Percentiles rank a stretch among this genome's conserved stretches.
Conservation (phyloP, 1,140 invertebrate genomes). For the Achroia grisella region DNA sequence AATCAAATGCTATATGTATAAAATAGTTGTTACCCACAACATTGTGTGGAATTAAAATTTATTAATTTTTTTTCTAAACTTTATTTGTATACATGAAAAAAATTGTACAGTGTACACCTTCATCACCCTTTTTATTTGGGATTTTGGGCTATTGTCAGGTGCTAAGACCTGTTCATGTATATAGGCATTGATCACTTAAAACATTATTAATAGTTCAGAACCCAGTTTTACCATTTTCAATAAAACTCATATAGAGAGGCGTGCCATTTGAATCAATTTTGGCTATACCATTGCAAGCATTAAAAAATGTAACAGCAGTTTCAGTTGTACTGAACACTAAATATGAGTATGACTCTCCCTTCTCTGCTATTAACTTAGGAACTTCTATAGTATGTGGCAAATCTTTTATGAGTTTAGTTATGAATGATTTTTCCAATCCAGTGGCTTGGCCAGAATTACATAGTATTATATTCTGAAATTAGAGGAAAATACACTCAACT, state of each 20-base stretch:
- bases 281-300: constrained; percentile 38
- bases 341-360: constrained; percentile 52
- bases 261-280: constrained; percentile 23
- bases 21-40: too few species aligned
- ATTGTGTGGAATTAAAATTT: too few species aligned
- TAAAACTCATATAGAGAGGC: constrained; percentile 50
- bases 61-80: too few species aligned
- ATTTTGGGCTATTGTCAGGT: too few species aligned
- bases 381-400: constrained; percentile 15
- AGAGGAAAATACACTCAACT: not conserved
- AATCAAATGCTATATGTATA: too few species aligned
- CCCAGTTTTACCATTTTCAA: constrained; percentile 43
- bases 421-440: constrained; percentile 37
- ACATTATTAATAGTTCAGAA: too few species aligned
- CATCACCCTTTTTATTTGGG: too few species aligned
- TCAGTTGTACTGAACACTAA: constrained; percentile 34
- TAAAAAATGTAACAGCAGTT: constrained; percentile 33
- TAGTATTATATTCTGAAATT: constrained; percentile 52
- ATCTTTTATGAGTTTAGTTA: constrained; percentile 24
- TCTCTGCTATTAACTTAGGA: constrained; percentile 47
- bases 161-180: too few species aligned
- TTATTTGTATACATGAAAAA: too few species aligned
- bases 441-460: constrained; percentile 63
- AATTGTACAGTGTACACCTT: too few species aligned
- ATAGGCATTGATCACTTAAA: too few species aligned